These are phyloP conservation scores for Falco naumanni DNA, from an alignment of 2,797 vertebrate species.

Conservation along the genomic window DNA sequence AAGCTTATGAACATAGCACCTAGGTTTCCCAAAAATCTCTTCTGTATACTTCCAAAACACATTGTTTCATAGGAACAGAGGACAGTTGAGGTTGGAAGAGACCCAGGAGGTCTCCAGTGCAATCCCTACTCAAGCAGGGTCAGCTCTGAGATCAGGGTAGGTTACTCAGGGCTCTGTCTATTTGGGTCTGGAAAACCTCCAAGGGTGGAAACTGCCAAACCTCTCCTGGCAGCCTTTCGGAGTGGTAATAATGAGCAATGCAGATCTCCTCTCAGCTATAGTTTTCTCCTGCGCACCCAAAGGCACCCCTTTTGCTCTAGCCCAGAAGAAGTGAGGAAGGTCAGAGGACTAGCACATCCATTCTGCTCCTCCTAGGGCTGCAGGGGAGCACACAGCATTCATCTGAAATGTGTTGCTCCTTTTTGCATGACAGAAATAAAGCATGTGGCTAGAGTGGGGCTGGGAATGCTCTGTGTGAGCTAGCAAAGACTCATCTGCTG, in stretches of 20 bases:
- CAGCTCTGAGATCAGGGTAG: background rate
- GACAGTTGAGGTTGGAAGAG: background rate
- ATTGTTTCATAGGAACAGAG: background rate
- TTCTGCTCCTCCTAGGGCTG: background rate
- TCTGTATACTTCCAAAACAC: background rate
- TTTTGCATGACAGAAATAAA: background rate
- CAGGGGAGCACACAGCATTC: background rate
- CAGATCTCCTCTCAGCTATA: background rate
- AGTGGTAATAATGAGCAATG: background rate
- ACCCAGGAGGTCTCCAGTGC: background rate
- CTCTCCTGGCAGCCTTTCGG: background rate
- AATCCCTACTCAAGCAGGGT: background rate
- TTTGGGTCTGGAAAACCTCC: background rate
- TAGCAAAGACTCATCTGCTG: background rate
- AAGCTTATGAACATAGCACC: background rate
- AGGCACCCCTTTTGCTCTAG: background rate
- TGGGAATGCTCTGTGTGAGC: background rate
- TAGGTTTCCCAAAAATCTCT: background rate
- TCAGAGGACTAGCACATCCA: background rate
- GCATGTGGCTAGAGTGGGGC: background rate
- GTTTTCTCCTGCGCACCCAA: background rate
- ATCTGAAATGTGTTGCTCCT: background rate
- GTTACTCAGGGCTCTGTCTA: background rate
- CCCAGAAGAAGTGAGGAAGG: background rate
- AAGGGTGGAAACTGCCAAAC: background rate